Evolutionary conservation across 2,888 invertebrate genomes (phyloP).

Genomic region (Synanthedon formicaeformis): DNA sequence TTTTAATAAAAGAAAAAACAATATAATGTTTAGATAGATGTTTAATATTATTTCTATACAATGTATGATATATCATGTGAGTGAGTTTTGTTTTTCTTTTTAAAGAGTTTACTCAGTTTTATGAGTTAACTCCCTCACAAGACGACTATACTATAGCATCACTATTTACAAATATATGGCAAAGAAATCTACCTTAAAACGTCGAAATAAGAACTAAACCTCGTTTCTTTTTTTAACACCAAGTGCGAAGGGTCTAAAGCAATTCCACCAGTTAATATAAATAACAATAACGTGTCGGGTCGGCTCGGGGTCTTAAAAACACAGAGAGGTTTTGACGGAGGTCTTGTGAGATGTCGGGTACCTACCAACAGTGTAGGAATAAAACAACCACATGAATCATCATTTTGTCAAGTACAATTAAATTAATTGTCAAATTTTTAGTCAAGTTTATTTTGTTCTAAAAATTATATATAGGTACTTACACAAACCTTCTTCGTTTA

Average conservation of each 20-base stretch:
- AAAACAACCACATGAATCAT: neutral
- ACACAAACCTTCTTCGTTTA: too few species aligned
- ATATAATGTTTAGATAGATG: too few species aligned
- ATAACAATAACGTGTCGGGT: slow-evolving; percentile 60
- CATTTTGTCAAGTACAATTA: too few species aligned
- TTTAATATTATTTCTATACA: too few species aligned
- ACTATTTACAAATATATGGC: neutral
- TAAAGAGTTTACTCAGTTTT: too few species aligned
- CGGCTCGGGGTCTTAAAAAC: slow-evolving; percentile 50
- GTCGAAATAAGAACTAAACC: slow-evolving; percentile 24
- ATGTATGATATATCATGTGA: too few species aligned
- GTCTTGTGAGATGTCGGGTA: slow-evolving; percentile 25
- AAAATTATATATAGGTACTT: too few species aligned
- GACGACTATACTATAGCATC: neutral
- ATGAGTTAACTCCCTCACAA: neutral
- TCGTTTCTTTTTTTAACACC: slow-evolving; percentile 34
- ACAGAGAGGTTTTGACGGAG: slow-evolving; percentile 57
- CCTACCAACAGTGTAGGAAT: neutral
- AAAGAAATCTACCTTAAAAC: slow-evolving; percentile 16
- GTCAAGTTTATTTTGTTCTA: too few species aligned
- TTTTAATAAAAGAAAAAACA: too few species aligned
- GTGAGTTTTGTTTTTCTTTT: too few species aligned
- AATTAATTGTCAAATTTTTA: too few species aligned
- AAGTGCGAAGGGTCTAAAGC: slow-evolving; percentile 57
- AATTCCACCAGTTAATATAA: slow-evolving; percentile 60